Evolutionary conservation across 2,888 invertebrate genomes (phyloP), one percentile per base, ranked within the genome.

Genomic region (Lathronympha strigana): DNA sequence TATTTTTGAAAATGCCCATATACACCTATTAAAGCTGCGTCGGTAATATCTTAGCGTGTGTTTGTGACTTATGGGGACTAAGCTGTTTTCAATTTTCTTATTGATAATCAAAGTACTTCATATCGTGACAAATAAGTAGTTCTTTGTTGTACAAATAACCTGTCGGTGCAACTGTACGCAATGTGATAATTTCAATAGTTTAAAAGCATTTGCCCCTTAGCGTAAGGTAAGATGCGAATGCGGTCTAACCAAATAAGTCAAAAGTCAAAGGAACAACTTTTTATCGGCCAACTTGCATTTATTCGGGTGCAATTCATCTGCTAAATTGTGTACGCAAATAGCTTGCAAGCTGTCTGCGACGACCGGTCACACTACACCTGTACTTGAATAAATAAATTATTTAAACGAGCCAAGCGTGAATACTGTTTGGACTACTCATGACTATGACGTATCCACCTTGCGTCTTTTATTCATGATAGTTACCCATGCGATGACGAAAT

Each of bases 311-410:
- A 71, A 70, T 68, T 73, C 73, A 72, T 72, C 69, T 72, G 72
- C 71, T 71, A 71, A 73, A 64, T n/a, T 19, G 23, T 36, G 71
- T 66, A 72, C 73, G 69, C 71, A 74, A 76, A 78, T 74, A 77
- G 66, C 69, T 69, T 70, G 73, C 69, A 69, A 68, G 69, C 33
- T 73, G 69, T 38, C 17, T 45, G 69, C 62, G 63, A 64, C 63
- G 73, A 77, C 81, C 76, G 77, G 79, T 76, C 71, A 71, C 74
- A 73, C 71, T 71, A 72, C 82, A 82, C 81, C 79, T 80, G 83
- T 77, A 73, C 72, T 67, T 71, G 73, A 69, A 68, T 71, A 72
- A 76, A 76, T 74, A 72, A 72, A 71, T 69, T 69, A 71, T 70
- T 19, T 36, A 40, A 47, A 53, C 36, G 53, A 60, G 36, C 19